Evolutionary conservation across 2,888 invertebrate species (phyloP), one percentile per base, ranked within the genome.

Genomic region (Drosophila meridionalis): DNA sequence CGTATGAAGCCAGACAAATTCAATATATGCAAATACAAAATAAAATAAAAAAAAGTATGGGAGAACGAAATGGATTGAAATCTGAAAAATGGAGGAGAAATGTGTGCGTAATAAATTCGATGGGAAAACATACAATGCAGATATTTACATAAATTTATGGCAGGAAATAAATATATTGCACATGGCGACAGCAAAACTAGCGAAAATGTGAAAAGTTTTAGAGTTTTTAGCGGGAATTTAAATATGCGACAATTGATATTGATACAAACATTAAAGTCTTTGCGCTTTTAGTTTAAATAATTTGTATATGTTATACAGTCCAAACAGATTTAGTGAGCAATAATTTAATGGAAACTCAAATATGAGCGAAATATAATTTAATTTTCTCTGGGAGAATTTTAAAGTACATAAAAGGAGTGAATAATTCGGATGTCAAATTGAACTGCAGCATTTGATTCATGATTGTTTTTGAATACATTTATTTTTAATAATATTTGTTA

Each of bases 71-170:
- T 34, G 32, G 34, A 8, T 11, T 34, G 38, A 55, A 30, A 59
- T 45, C 42, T n/a, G 43, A 26, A 20, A 48, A 68, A 47, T 55
- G 28, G 38, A n/a, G 55, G 4, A 30, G 11, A 40, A 56, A 42
- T 56, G 56, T 40, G 56, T 40, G 70, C 58, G 69, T 56, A 38
- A 59, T 66, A 69, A 62, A 58, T 74, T 69, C 50, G 28, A 52
- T 59, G 53, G 14, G 70, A 64, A 71, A 58, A 60, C 43, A 57
- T 38, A 64, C 75, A 78, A 63, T 69, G 67, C 48, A 47, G 28
- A 60, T 53, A 80, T 87, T 69, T 71, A 38, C 74, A 69, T 74
- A 70, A 66, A 69, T 69, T 71, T 61, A 48, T 59, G 61, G 53
- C 43, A 53, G 56, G 40, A 69, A 58, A 76, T 76, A 69, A 62